Conservation (phyloP, 1,140 invertebrate genomes). For the Calosoma granatense region DNA sequence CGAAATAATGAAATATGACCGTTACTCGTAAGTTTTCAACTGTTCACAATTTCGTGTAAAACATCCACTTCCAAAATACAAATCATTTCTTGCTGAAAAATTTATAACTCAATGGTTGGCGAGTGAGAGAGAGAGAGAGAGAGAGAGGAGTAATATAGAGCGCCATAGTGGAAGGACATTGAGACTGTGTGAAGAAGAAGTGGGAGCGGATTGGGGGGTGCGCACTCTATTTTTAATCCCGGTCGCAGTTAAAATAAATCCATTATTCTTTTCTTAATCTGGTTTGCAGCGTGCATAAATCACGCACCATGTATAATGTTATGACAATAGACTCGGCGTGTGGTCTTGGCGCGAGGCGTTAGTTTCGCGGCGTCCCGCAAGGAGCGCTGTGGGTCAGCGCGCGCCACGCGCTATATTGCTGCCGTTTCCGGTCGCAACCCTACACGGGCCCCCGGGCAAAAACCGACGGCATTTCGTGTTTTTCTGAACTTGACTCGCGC, state of each 20-base stretch:
- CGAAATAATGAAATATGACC: too few relatives aligned
- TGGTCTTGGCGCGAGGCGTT: slow-evolving; percentile 1
- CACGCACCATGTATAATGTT: background rate
- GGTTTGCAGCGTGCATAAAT: slow-evolving; percentile 7
- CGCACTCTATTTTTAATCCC: background rate
- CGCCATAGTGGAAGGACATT: too few relatives aligned
- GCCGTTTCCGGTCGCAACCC: background rate
- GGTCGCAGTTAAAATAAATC: slow-evolving; percentile 1
- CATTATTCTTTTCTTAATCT: slow-evolving; percentile 8
- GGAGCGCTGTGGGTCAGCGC: background rate
- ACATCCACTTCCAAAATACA: too few relatives aligned
- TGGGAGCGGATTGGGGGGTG: too few relatives aligned
- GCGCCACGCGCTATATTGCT: background rate
- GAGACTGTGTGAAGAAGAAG: too few relatives aligned
- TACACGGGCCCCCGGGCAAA: background rate
- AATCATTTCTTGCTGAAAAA: too few relatives aligned
- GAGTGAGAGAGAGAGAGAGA: too few relatives aligned
- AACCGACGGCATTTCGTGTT: background rate
- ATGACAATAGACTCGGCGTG: background rate
- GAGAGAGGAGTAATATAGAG: too few relatives aligned
- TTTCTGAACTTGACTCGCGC: background rate
- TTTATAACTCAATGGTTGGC: too few relatives aligned
- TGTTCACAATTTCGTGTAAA: too few relatives aligned
- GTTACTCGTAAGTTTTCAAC: too few relatives aligned
- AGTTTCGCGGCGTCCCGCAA: background rate